Conservation (phyloP, 2,888 invertebrate species). For the Cephus nigrinus region DNA sequence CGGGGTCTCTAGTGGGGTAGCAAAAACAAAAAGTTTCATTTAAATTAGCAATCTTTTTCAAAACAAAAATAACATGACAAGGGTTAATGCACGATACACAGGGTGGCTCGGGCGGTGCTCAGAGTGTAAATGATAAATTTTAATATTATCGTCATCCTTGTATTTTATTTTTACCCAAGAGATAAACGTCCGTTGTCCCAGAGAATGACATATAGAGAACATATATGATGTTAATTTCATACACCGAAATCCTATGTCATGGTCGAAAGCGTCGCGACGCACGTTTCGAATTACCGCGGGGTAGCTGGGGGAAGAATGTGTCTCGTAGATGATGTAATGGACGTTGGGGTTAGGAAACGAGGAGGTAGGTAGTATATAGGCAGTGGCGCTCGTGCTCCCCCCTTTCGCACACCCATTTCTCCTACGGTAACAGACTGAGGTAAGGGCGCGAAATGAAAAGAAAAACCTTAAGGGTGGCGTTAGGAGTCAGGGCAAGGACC, state of each 20-base stretch:
- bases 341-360: neutral
- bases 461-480: constrained; percentile 38
- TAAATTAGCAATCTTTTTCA: too few relatives aligned
- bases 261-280: neutral
- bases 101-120: neutral
- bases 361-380: too few relatives aligned
- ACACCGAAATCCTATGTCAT: neutral
- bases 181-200: neutral
- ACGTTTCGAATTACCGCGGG: neutral
- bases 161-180: neutral
- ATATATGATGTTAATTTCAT: neutral
- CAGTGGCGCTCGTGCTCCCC: neutral
- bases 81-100: neutral
- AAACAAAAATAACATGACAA: neutral
- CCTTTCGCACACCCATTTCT: neutral
- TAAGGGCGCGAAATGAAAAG: constrained; percentile 3
- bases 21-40: neutral
- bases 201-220: neutral
- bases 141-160: neutral
- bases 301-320: neutral
- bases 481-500: constrained; percentile 52
- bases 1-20: neutral
- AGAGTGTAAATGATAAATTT: neutral
- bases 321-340: neutral
- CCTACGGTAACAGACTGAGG: neutral